Base-by-base conservation (phyloP, 1,140 invertebrate species). In the Penaeus indicus region DNA sequence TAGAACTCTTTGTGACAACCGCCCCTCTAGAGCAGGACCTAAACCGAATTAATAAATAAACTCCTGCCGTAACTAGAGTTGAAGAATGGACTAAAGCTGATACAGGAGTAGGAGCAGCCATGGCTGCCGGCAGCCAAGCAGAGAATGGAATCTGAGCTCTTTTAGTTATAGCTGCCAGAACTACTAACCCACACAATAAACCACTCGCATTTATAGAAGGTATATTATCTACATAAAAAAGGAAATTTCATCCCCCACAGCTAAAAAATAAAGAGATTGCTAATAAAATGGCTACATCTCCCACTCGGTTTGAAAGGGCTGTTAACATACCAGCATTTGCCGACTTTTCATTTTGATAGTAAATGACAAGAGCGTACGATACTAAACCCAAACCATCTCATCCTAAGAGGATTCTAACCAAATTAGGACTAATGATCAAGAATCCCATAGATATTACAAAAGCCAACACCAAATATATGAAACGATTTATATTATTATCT, bases 71-170 rank as follows among this genome's bases (percentile, higher is more conserved):
- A 90, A 96, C 94, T 63, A 95, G 95, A 22, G 95, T 95, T 72
- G 95, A 95, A 69, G 95, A 96, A 94, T 96, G 95, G 92, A 96
- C 95, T 93, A 96, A 94, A 79, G 95, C 94, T 78, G 95, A 96
- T 90, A 96, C 94, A 69, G 95, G 95, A 22, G 95, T 95, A 67
- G 95, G 95, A 67, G 95, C 95, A 2, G 95, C 94, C 92, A 96
- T 96, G 54, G 95, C 95, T 10, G 94, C 94, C 0, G 95, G 95
- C 61, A 96, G 92, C 92, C 95, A 96, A 89, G 94, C 93, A 91
- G 94, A 95, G 94, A 96, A 96, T 80, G 95, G 95, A 94, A 96
- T 94, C 93, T 32, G 32, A 32, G 32, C 32, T 32, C 32, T 32
- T 47, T 13, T 47, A 47, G 47, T 47, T 47, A 47, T 47, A 10